Evolutionary conservation across 2,113 vertebrate species (phyloP).

Genomic region (Halcyon senegalensis): DNA sequence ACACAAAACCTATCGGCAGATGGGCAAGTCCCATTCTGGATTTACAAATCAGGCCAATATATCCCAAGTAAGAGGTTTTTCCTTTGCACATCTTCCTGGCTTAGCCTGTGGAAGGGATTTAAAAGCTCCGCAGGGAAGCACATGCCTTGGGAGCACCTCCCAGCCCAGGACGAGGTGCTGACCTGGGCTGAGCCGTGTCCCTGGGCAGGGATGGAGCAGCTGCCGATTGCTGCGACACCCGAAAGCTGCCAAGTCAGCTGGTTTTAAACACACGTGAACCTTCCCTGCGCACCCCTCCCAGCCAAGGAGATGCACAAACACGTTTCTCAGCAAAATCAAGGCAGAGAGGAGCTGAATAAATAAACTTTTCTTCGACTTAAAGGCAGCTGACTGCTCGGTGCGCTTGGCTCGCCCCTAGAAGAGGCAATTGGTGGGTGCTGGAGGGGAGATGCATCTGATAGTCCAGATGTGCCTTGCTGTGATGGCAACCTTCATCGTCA

Average conservation of each 20-base stretch:
- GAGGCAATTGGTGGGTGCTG: not conserved
- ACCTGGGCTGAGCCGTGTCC: not conserved
- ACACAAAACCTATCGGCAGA: not conserved
- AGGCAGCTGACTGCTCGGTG: not conserved
- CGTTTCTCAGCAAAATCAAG: not conserved
- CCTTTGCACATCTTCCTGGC: not conserved
- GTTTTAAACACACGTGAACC: not conserved
- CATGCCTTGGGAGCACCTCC: not conserved
- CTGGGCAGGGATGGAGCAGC: not conserved
- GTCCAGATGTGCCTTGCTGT: not conserved
- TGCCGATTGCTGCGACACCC: accelerated
- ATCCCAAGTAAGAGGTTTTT: not conserved
- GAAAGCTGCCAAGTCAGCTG: not conserved
- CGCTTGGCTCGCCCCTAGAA: accelerated
- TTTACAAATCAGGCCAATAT: not conserved
- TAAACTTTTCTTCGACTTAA: not conserved
- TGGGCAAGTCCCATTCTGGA: not conserved
- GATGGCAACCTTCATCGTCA: not conserved
- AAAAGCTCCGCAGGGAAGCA: not conserved
- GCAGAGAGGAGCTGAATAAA: not conserved
- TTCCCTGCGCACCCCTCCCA: not conserved
- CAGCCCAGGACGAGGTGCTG: accelerated
- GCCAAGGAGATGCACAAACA: not conserved
- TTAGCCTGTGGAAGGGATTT: not conserved
- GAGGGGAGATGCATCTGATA: not conserved